Conservation (phyloP, 2,113 vertebrate genomes). For the Scomber japonicus region DNA sequence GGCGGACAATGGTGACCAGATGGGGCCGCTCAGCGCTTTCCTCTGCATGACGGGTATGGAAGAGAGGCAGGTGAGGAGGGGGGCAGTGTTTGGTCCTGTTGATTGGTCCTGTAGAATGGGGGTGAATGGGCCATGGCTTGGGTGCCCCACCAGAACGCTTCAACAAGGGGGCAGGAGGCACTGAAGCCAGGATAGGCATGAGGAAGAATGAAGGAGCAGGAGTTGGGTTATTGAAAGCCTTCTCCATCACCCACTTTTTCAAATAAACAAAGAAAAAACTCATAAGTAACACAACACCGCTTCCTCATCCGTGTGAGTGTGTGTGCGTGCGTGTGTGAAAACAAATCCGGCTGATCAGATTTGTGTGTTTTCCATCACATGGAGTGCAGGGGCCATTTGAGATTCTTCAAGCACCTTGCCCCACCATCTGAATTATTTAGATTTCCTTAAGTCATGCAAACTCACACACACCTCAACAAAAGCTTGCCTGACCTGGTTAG, state of each 20-base stretch:
- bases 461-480: slow-evolving; percentile 57
- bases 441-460: slow-evolving; percentile 76
- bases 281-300: slow-evolving; percentile 72
- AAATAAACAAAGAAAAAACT: slow-evolving; percentile 51
- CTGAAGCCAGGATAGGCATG: slow-evolving; percentile 22
- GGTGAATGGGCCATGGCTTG: slow-evolving; percentile 61
- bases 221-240: slow-evolving; percentile 27
- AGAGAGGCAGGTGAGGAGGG: slow-evolving; percentile 63
- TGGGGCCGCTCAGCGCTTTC: slow-evolving; percentile 89
- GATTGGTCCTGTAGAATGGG: slow-evolving; percentile 30
- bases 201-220: neutral
- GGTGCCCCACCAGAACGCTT: slow-evolving; percentile 50
- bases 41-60: slow-evolving; percentile 87
- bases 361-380: slow-evolving; percentile 80
- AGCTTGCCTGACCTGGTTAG: slow-evolving; percentile 69
- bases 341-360: slow-evolving; percentile 83
- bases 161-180: slow-evolving; percentile 38
- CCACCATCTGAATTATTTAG: slow-evolving; percentile 77
- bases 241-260: slow-evolving; percentile 11
- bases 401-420: slow-evolving; percentile 75
- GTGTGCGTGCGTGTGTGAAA: slow-evolving; percentile 62
- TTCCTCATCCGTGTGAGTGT: slow-evolving; percentile 35
- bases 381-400: slow-evolving; percentile 77
- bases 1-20: slow-evolving; percentile 92
- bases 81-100: slow-evolving; percentile 37